phyloP scores from a whole-genome alignment of 2,888 invertebrate species.

The Alloplasta piceator region DNA sequence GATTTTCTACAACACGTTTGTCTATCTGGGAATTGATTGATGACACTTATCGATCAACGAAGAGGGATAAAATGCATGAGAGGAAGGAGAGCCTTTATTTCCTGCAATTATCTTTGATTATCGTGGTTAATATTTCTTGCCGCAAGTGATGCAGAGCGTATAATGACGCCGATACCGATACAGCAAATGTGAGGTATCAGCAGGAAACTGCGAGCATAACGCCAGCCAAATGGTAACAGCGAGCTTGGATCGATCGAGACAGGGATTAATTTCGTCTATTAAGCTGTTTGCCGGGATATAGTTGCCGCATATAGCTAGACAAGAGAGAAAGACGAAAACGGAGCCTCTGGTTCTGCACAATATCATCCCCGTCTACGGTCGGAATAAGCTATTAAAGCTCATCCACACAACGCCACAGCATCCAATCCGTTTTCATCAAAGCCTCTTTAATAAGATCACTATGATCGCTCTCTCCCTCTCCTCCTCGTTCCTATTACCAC shows the following conservation, averaged over 20 bases:
- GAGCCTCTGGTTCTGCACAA: slow-evolving; percentile 27
- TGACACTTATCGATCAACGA: too few species aligned
- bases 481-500: slow-evolving; percentile 11
- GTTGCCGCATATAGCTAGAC: neutral
- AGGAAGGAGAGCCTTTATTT: too few species aligned
- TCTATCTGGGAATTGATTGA: too few species aligned
- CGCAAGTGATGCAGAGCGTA: too few species aligned
- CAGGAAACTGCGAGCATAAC: neutral
- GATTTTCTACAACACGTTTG: too few species aligned
- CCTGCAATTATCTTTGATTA: too few species aligned
- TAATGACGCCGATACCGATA: too few species aligned
- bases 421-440: slow-evolving; percentile 61
- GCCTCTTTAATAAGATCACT: slow-evolving; percentile 59
- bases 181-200: slow-evolving; percentile 2
- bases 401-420: slow-evolving; percentile 38
- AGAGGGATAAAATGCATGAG: too few species aligned
- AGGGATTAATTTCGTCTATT: slow-evolving; percentile 63
- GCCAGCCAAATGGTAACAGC: slow-evolving; percentile 17
- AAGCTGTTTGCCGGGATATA: slow-evolving; percentile 55
- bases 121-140: too few species aligned
- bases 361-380: slow-evolving; percentile 37
- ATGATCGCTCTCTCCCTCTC: slow-evolving; percentile 6
- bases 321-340: slow-evolving; percentile 19
- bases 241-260: slow-evolving; percentile 55
- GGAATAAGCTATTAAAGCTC: slow-evolving; percentile 61